Conservation (phyloP, 2,888 invertebrate genomes). For the Harmothoe impar region DNA sequence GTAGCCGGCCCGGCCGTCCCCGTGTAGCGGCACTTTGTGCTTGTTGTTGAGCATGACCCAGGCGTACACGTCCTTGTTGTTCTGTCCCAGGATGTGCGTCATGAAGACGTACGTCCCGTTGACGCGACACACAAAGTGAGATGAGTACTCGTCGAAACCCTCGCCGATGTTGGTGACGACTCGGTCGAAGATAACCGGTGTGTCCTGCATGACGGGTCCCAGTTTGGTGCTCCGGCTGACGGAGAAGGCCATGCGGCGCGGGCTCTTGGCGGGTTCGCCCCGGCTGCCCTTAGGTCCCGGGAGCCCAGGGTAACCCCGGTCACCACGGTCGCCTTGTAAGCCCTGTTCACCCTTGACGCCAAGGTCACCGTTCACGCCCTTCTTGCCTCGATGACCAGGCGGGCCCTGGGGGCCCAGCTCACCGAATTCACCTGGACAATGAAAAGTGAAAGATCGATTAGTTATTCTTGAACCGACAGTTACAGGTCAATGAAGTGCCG, state of each 20-base stretch:
- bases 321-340: slow-evolving; percentile 71
- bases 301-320: slow-evolving; percentile 75
- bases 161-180: slow-evolving; percentile 79
- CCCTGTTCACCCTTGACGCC: slow-evolving; percentile 73
- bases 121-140: slow-evolving; percentile 79
- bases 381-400: slow-evolving; percentile 76
- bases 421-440: slow-evolving; percentile 42
- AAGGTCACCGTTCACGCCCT: slow-evolving; percentile 77
- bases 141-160: slow-evolving; percentile 79
- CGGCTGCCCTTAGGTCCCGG: slow-evolving; percentile 71
- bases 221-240: slow-evolving; percentile 79
- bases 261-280: slow-evolving; percentile 68
- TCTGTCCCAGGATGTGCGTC: slow-evolving; percentile 80
- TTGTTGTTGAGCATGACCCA: slow-evolving; percentile 82
- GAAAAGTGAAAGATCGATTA: neutral
- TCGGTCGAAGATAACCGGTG: slow-evolving; percentile 79
- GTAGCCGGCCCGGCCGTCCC: slow-evolving; percentile 80
- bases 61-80: slow-evolving; percentile 80
- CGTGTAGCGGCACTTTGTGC: slow-evolving; percentile 81
- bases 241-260: slow-evolving; percentile 79
- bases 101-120: slow-evolving; percentile 82
- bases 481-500: no score
- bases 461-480: no score
- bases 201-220: slow-evolving; percentile 81
- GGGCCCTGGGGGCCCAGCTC: slow-evolving; percentile 70